phyloP scores from a whole-genome alignment of 1,140 invertebrate genomes.

The Drosophila asahinai region DNA sequence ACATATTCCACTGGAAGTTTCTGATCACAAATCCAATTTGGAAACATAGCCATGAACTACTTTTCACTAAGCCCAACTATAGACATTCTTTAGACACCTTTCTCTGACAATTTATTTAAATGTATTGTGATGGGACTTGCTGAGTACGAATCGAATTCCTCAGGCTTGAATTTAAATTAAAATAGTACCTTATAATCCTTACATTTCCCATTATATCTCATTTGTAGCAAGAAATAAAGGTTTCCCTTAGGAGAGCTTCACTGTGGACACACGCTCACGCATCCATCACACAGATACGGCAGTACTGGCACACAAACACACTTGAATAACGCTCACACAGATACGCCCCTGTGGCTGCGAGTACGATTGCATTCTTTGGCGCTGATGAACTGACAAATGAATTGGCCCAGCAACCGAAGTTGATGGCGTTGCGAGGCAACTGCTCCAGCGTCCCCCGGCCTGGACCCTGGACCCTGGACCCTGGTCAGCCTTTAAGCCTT shows the following conservation, averaged over 20 bases:
- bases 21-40: too few relatives aligned
- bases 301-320: neutral
- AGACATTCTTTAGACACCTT: too few relatives aligned
- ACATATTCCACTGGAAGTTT: too few relatives aligned
- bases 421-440: slow-evolving; percentile 2
- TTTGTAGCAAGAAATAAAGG: neutral
- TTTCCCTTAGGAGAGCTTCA: neutral
- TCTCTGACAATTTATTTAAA: too few relatives aligned
- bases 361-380: slow-evolving; percentile 32
- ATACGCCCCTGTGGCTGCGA: neutral
- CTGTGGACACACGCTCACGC: slow-evolving; percentile 1
- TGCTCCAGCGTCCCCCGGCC: neutral
- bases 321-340: slow-evolving; percentile 20
- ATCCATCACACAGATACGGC: slow-evolving; percentile 17
- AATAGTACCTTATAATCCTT: too few relatives aligned
- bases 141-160: too few relatives aligned
- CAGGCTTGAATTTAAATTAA: too few relatives aligned
- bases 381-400: slow-evolving; percentile 54
- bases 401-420: slow-evolving; percentile 41
- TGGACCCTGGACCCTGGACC: neutral
- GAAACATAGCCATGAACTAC: too few relatives aligned
- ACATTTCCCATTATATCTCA: too few relatives aligned
- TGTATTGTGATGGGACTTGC: too few relatives aligned
- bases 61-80: too few relatives aligned
- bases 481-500: slow-evolving; percentile 13